Conservation (phyloP, 1,140 invertebrate genomes). For the Oedothorax gibbosus region DNA sequence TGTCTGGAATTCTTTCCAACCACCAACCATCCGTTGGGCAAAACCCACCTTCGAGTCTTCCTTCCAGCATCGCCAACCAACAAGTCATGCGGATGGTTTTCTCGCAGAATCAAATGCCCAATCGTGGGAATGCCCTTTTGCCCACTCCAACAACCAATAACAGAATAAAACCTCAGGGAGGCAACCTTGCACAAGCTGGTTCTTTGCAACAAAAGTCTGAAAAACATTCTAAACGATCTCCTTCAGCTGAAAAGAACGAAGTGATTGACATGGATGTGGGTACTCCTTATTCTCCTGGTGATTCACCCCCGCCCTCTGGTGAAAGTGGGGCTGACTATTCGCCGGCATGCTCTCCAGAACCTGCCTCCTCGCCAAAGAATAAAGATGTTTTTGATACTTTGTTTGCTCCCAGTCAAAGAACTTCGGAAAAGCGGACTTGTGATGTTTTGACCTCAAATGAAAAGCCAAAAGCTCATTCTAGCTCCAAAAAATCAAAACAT, state of each 20-base stretch:
- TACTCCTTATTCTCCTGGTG: slow-evolving; percentile 67
- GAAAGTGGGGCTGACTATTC: slow-evolving; percentile 50
- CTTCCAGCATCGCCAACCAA: slow-evolving; percentile 35
- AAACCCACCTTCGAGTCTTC: slow-evolving; percentile 42
- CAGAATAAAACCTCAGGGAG: slow-evolving; percentile 43
- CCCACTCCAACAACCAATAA: slow-evolving; percentile 43
- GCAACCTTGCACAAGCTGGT: not conserved
- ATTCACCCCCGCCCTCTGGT: slow-evolving; percentile 46
- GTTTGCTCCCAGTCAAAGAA: slow-evolving; percentile 40
- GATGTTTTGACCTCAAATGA: slow-evolving; percentile 24
- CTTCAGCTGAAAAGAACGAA: slow-evolving; percentile 66
- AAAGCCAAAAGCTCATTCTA: slow-evolving; percentile 18
- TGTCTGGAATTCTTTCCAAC: slow-evolving; percentile 25
- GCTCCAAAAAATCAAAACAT: slow-evolving; percentile 46
- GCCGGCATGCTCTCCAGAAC: slow-evolving; percentile 45
- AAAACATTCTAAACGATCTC: slow-evolving; percentile 33
- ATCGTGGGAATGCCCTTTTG: slow-evolving; percentile 1
- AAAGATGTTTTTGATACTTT: slow-evolving; percentile 60
- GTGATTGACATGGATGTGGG: slow-evolving; percentile 76
- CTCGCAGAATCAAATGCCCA: slow-evolving; percentile 38
- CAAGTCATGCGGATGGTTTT: slow-evolving; percentile 14
- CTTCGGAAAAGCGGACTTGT: slow-evolving; percentile 39
- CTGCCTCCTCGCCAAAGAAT: slow-evolving; percentile 41
- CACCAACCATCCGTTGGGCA: slow-evolving; percentile 37
- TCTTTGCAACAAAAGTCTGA: slow-evolving; percentile 33